phyloP scores from a whole-genome alignment of 2,113 vertebrate genomes.

The Leiothrix lutea region DNA sequence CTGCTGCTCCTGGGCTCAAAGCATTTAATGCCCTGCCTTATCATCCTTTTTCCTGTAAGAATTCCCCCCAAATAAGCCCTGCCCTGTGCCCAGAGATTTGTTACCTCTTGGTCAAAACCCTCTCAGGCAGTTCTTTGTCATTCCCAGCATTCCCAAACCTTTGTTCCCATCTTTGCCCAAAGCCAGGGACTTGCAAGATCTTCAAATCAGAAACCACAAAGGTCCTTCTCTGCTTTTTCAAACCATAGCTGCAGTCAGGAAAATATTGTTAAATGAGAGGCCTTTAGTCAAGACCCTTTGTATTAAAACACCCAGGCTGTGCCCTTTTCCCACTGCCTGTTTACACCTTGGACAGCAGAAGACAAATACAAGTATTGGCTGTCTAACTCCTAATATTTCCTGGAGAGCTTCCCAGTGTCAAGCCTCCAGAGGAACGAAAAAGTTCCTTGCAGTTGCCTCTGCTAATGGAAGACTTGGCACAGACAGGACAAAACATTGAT shows the following conservation, averaged over 20 bases:
- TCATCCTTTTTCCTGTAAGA: not conserved
- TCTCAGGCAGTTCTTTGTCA: not conserved
- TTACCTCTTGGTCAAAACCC: not conserved
- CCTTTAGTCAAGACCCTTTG: not conserved
- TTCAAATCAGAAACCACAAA: not conserved
- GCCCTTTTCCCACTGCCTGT: not conserved
- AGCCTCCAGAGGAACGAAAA: not conserved
- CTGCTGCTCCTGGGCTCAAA: not conserved
- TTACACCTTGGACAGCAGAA: not conserved
- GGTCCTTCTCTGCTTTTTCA: not conserved
- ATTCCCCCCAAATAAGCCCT: not conserved
- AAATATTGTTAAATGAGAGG: not conserved
- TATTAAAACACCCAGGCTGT: not conserved
- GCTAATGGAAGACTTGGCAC: constrained; percentile 52
- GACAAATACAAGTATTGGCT: not conserved
- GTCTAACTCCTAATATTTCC: constrained; percentile 10
- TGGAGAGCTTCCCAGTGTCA: constrained; percentile 15
- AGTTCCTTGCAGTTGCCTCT: not conserved
- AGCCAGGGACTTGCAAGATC: not conserved
- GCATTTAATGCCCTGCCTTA: not conserved
- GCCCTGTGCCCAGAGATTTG: not conserved
- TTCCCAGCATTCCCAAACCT: not conserved
- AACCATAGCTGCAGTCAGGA: not conserved
- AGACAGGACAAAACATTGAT: not conserved
- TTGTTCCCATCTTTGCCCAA: not conserved